Evolutionary conservation across 2,888 invertebrate species (phyloP), one percentile per base, ranked within the genome.

Genomic region (Papilio gigon): DNA sequence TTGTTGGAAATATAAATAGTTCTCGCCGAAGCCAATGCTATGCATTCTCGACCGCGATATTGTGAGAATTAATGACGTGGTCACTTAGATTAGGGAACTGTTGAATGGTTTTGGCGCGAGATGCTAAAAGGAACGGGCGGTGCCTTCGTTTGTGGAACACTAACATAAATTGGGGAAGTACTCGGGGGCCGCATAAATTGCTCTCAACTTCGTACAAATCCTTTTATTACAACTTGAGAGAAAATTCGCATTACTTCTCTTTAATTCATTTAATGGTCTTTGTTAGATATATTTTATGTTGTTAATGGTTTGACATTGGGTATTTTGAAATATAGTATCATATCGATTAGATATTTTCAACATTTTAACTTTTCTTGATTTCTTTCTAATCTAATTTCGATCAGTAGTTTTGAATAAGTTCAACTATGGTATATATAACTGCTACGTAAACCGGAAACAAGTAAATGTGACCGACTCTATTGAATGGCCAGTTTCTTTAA

Each of bases 1-100:
- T 91, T 92, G 91, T 90, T 89, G 82, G 86, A 90, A 90, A 89
- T 90, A 92, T 91, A 92, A 91, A 92, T 90, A 91, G 91, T 90
- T 87, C 83, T 75, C 85, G 86, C 82, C 87, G 88, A 90, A 90
- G 89, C 85, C 86, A 80, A 83, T 81, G 78, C 79, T 80, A 80
- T 80, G 87, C 85, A 85, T 88, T 87, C 84, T 84, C 87, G 90
- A 90, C 90, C 84, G 89, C 81, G 84, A 87, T 88, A 88, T 89
- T 86, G 90, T 87, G 81, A 83, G 86, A 91, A 92, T 91, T 91
- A 91, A 92, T 92, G 92, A 90, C 85, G 88, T 90, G 91, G 91
- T 91, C 91, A 91, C 86, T 90, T 89, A 88, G 87, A 88, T 90
- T 88, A 88, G 85, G 89, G 88, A 81, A 64, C 75, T 75, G 79